Base-by-base conservation (phyloP, 2,888 invertebrate species). In the Agonopterix arenella region DNA sequence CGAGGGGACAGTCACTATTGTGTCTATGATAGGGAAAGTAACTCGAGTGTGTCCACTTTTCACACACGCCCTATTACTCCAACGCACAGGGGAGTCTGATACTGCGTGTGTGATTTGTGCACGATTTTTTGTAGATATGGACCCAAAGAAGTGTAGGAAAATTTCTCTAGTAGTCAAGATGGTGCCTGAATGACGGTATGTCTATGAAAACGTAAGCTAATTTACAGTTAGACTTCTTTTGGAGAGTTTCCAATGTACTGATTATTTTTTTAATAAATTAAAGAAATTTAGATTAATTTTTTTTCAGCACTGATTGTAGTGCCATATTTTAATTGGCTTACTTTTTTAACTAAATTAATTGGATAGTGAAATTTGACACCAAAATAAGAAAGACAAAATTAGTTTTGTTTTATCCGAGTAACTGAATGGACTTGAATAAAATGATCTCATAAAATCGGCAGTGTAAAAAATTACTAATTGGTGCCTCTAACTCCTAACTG, bases 291-390 rank as follows among this genome's bases (percentile, higher is more conserved):
- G 84, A 72, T 45, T 84, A 81, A 85, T 86, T 82, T 68, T 78
- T 76, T 70, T 72, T 58, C 80, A 77, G 88, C 89, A 88, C 89
- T 89, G 89, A 88, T 66, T 48, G 66, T 70, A 84, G 88, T 88
- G 88, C 89, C 88, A 88, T 88, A 84, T 83, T 78, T 76, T 79
- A 10, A 84, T 84, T 85, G 86, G 88, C 84, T 84, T 76, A 76
- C 73, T 76, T 75, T 70, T 64, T 55, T 62, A 66, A 66, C 11
- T 77, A 71, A 78, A 76, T 76, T 77, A 72, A 68, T 81, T 72
- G 77, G 71, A 66, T 84, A 84, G 86, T 82, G 75, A 83, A 86
- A 84, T 84, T 84, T 68, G 85, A 86, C 78, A 84, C 88, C 88
- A 89, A 89, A 89, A 81, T 77, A 72, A 65, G 71, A 80, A 80